Percentiles rank a stretch among this genome's conserved stretches.
These are phyloP conservation scores for Eristalis pertinax DNA, from an alignment of 2,888 invertebrate species.

Conservation along the genomic window DNA sequence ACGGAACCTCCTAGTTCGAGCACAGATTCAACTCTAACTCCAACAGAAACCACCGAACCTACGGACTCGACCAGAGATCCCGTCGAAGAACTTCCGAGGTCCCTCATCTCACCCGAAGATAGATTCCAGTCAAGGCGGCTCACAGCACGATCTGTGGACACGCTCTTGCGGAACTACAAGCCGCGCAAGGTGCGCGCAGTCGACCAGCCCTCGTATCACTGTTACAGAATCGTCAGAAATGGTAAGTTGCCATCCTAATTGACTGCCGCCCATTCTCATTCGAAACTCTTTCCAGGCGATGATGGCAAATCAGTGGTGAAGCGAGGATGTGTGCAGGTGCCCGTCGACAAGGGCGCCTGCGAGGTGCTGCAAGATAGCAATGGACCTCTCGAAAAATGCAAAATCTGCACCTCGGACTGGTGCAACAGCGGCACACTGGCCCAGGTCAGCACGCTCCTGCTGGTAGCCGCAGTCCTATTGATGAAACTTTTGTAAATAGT, in stretches of 20 bases:
- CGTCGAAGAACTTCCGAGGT: too few species aligned
- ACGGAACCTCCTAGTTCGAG: neutral
- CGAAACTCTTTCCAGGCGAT: neutral
- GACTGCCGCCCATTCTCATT: neutral
- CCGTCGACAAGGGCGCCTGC: neutral
- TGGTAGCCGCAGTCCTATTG: neutral
- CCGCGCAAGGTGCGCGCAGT: neutral
- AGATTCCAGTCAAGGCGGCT: too few species aligned
- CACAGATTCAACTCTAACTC: neutral
- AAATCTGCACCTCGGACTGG: neutral
- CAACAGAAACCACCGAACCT: neutral
- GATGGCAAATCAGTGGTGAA: neutral
- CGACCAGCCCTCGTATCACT: neutral
- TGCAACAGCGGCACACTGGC: conserved; percentile 1
- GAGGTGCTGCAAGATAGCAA: neutral
- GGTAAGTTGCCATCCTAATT: neutral
- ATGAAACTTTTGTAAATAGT: neutral
- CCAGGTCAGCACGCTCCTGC: neutral
- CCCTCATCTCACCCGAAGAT: neutral
- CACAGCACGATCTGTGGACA: neutral
- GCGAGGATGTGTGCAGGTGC: conserved; percentile 75
- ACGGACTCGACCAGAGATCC: too few species aligned
- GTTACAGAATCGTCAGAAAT: neutral
- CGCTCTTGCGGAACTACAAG: neutral
- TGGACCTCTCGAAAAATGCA: neutral